These are phyloP conservation scores for Drosophila niveifrons DNA, from an alignment of 2,888 invertebrate genomes.

Conservation along the genomic window DNA sequence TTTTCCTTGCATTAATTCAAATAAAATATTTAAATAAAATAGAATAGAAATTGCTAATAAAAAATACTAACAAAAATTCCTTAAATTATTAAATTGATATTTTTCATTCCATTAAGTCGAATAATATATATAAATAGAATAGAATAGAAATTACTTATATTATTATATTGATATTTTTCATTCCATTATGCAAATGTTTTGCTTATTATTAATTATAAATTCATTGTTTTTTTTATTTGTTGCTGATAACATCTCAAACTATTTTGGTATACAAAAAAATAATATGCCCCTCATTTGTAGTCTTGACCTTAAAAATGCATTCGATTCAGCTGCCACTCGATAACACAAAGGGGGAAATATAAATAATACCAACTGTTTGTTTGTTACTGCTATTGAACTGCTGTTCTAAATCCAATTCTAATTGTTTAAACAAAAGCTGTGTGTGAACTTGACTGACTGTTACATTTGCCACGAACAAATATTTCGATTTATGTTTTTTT, in stretches of 20 bases:
- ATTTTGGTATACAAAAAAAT: no score
- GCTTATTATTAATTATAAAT: not conserved
- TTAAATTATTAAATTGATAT: no score
- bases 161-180: no score
- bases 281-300: no score
- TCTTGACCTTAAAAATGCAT: not conserved
- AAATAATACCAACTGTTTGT: not conserved
- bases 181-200: not conserved
- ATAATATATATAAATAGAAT: no score
- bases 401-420: conserved; percentile 7
- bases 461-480: conserved; percentile 32
- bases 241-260: no score
- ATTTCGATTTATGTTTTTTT: conserved; percentile 22
- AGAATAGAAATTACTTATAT: no score
- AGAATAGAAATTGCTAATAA: no score
- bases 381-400: not conserved
- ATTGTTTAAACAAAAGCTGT: conserved; percentile 17
- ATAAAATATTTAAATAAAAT: no score
- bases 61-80: no score
- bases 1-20: no score
- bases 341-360: not conserved
- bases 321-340: not conserved
- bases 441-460: conserved; percentile 34
- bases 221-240: not conserved
- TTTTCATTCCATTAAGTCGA: no score